Percentiles rank a stretch among this genome's conserved stretches.
Conservation (phyloP, 2,113 vertebrate species). For the Hippocampus zosterae region DNA sequence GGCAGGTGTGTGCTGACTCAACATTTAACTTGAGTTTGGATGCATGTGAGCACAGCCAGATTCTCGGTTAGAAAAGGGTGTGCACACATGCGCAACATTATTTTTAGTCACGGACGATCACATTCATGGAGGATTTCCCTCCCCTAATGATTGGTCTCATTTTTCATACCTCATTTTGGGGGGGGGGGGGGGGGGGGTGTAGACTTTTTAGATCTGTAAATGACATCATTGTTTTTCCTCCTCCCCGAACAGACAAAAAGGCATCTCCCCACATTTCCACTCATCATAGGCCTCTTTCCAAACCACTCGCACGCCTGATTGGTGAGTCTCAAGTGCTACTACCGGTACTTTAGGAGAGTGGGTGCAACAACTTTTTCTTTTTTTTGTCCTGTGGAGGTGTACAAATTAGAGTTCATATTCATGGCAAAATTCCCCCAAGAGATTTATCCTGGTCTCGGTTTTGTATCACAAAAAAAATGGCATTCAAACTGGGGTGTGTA, state of each 20-base stretch:
- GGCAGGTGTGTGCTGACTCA: too few relatives aligned
- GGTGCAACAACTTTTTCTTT: too few relatives aligned
- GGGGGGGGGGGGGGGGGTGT: neutral
- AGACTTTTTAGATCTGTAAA: neutral
- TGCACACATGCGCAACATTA: too few relatives aligned
- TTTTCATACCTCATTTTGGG: neutral
- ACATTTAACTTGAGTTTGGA: too few relatives aligned
- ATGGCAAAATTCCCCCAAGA: neutral
- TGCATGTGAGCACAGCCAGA: too few relatives aligned
- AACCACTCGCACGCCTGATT: slow-evolving; percentile 60
- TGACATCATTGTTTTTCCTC: neutral
- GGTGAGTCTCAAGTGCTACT: slow-evolving; percentile 43
- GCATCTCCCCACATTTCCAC: neutral
- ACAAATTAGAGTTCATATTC: too few relatives aligned
- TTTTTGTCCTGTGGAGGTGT: too few relatives aligned
- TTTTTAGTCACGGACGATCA: too few relatives aligned
- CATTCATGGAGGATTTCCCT: too few relatives aligned
- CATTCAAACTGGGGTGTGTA: neutral
- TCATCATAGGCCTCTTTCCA: neutral
- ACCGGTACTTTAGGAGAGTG: too few relatives aligned
- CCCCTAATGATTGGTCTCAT: too few relatives aligned
- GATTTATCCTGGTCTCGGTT: neutral
- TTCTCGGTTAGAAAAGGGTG: too few relatives aligned
- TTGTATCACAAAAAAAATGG: neutral
- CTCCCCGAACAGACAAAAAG: neutral